Evolutionary conservation across 1,140 invertebrate species (phyloP).

Genomic region (Streblospio benedicti): DNA sequence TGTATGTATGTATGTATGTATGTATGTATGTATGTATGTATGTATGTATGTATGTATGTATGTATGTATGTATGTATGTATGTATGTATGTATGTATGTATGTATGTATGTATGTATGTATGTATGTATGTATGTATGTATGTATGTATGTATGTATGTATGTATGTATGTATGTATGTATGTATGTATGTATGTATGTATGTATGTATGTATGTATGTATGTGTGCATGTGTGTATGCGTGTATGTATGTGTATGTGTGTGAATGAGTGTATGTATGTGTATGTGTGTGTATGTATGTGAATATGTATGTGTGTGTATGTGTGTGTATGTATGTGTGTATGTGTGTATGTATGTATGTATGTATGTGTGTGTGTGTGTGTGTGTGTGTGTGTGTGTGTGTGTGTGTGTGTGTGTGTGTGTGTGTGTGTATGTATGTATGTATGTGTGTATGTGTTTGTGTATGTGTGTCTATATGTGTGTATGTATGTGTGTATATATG

Average conservation of each 20-base stretch:
- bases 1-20: too few species aligned
- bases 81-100: neutral
- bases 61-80: too few species aligned
- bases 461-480: neutral
- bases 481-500: neutral
- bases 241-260: neutral
- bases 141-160: slow-evolving; percentile 2
- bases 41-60: too few species aligned
- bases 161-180: neutral
- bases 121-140: neutral
- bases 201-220: neutral
- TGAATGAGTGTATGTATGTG: neutral
- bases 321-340: neutral
- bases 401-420: neutral
- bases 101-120: neutral
- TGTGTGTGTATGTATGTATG: neutral
- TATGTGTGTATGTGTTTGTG: neutral
- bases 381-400: neutral
- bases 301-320: neutral
- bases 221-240: neutral
- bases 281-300: neutral
- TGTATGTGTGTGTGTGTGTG: neutral
- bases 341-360: neutral
- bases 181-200: neutral
- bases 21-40: too few species aligned